A percentile compares a stretch with the other conserved stretches of the same genome.
phyloP scores from a whole-genome alignment of 2,888 invertebrate species.

The Leucophenga montana region DNA sequence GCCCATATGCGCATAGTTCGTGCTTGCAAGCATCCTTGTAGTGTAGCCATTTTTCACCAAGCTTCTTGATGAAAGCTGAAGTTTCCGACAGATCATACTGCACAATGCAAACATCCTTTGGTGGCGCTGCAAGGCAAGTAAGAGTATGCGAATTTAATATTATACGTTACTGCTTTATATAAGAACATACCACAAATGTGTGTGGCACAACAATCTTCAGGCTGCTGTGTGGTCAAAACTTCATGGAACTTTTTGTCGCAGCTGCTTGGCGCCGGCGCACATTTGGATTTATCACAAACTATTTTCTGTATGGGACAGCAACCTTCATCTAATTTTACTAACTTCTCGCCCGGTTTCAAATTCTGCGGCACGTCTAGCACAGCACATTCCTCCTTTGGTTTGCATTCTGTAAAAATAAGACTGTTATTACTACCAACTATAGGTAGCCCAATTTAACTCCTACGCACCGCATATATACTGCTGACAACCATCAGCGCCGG shows the following conservation, averaged over 20 bases:
- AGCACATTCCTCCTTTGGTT: constrained; percentile 81
- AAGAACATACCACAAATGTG: constrained; percentile 78
- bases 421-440: neutral
- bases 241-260: constrained; percentile 76
- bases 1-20: constrained; percentile 67
- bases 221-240: constrained; percentile 66
- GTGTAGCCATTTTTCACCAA: constrained; percentile 74
- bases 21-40: constrained; percentile 72
- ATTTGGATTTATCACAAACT: constrained; percentile 78
- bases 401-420: constrained; percentile 77
- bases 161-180: neutral
- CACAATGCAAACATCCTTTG: constrained; percentile 69
- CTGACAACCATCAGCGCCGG: constrained; percentile 79
- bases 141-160: neutral
- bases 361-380: constrained; percentile 72
- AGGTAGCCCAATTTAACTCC: neutral
- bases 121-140: constrained; percentile 57
- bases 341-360: constrained; percentile 78
- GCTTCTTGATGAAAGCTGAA: constrained; percentile 64
- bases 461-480: constrained; percentile 80
- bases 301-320: constrained; percentile 81
- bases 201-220: constrained; percentile 79
- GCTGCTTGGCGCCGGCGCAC: constrained; percentile 76
- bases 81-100: constrained; percentile 63
- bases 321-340: constrained; percentile 77